These are phyloP conservation scores for Zosterops japonicus DNA, from an alignment of 2,113 vertebrate species.

Conservation along the genomic window DNA sequence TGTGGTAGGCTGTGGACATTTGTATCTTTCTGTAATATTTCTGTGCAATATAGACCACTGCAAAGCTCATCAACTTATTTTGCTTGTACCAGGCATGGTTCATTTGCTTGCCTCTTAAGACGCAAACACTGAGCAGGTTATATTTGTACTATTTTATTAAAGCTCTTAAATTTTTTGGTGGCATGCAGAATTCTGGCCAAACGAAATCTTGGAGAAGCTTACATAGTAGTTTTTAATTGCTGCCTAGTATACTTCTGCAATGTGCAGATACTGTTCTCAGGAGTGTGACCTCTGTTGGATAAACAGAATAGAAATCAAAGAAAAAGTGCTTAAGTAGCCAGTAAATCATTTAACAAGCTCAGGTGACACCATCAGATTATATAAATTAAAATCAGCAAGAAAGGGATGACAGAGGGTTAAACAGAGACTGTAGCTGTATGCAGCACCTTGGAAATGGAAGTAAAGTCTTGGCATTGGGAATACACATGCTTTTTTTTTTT, in stretches of 20 bases:
- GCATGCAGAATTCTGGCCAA: not conserved
- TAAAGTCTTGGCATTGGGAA: not conserved
- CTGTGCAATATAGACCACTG: not conserved
- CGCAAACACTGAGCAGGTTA: not conserved
- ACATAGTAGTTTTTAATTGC: not conserved
- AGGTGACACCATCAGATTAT: not conserved
- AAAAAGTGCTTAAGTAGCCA: not conserved
- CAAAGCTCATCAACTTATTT: not conserved
- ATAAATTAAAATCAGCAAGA: not conserved
- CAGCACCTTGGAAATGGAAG: not conserved
- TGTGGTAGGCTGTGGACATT: rapidly evolving
- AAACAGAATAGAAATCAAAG: not conserved
- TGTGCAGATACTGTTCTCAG: not conserved
- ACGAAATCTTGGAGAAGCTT: not conserved
- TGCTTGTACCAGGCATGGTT: not conserved
- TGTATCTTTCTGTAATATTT: not conserved
- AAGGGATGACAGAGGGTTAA: not conserved
- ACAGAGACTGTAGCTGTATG: not conserved
- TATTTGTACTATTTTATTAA: not conserved
- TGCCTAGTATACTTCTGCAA: not conserved
- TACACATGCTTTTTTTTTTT: not conserved
- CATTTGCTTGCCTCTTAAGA: not conserved
- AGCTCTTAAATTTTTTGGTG: not conserved
- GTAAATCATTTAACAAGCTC: not conserved
- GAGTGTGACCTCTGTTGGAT: not conserved